Base-by-base conservation (phyloP, 2,113 vertebrate species). In the Notothenia rossii region DNA sequence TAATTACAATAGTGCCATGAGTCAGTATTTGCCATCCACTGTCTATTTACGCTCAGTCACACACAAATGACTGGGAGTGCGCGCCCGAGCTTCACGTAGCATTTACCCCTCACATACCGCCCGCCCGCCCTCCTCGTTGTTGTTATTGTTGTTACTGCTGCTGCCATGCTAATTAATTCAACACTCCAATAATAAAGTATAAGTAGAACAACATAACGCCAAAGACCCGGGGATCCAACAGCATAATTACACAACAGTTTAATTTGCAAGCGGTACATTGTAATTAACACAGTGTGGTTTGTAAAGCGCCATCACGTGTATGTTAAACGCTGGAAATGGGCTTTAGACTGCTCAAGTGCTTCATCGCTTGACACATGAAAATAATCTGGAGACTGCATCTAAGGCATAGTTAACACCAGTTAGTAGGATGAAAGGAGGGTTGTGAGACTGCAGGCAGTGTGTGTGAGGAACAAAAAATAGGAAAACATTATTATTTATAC, bases 231-330 rank as follows among this genome's bases (percentile, higher is more conserved):
- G 88, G 85, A 83, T 20, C 46, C 73, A 33, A 72, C 72, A 61
- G 79, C 82, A 75, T 92, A 92, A 92, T 92, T 90, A 91, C 74
- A 84, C 86, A 91, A 85, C 76, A 58, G 77, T 89, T 89, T 92
- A 91, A 94, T 93, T 93, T 91, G 81, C 60, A 48, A 82, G 88
- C 86, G 78, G 86, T 90, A 69, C 71, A 75, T 79, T 82, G 80
- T 87, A 90, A 93, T 93, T 89, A 93, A 89, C 40, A 60, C 55
- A 43, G 81, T 59, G 73, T 72, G 62, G 64, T 82, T 87, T 86
- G 82, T 78, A 83, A 89, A 83, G 81, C 77, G 8, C 65, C 88
- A 50, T 86, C 74, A 40, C 45, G 45, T 55, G 79, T 61, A 73
- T 72, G 85, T 89, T 85, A 83, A 84, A 82, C 29, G 36, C 43